phyloP scores from a whole-genome alignment of 2,113 vertebrate species.

The Poeciliopsis retropinna region DNA sequence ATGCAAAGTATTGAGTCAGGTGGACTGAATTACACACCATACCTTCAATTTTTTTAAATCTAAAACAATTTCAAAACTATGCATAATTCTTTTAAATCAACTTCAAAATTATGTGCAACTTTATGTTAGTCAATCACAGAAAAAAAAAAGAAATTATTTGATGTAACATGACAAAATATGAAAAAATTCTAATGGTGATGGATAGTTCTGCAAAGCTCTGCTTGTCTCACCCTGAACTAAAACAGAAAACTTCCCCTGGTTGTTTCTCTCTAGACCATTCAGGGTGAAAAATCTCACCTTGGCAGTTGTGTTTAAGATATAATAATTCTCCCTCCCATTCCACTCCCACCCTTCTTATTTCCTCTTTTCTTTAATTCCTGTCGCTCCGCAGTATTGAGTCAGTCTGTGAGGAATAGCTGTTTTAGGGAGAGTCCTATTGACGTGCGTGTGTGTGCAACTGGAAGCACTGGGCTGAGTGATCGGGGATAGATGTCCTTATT shows the following conservation, averaged over 20 bases:
- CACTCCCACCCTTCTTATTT: conserved; percentile 48
- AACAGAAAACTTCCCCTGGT: conserved; percentile 10
- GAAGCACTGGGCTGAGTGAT: conserved; percentile 58
- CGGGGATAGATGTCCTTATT: conserved; percentile 68
- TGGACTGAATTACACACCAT: neutral
- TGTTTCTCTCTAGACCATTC: conserved; percentile 18
- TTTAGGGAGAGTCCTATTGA: conserved; percentile 73
- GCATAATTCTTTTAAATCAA: neutral
- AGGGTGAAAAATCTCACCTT: conserved; percentile 66
- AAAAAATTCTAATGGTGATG: no score
- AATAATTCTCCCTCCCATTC: conserved; percentile 21
- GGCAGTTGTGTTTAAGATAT: conserved; percentile 52
- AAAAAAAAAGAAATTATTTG: neutral
- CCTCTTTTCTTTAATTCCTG: conserved; percentile 28
- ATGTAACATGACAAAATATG: no score
- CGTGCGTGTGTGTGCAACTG: conserved; percentile 33
- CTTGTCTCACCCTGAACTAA: neutral
- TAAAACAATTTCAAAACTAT: neutral
- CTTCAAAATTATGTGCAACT: neutral
- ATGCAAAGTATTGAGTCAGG: neutral
- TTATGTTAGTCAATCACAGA: neutral
- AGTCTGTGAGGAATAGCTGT: conserved; percentile 66
- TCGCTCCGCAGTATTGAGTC: conserved; percentile 60
- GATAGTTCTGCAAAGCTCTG: neutral
- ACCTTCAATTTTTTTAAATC: neutral